These are phyloP conservation scores for Poecile montanus DNA, from an alignment of 2,797 vertebrate genomes.

Conservation along the genomic window DNA sequence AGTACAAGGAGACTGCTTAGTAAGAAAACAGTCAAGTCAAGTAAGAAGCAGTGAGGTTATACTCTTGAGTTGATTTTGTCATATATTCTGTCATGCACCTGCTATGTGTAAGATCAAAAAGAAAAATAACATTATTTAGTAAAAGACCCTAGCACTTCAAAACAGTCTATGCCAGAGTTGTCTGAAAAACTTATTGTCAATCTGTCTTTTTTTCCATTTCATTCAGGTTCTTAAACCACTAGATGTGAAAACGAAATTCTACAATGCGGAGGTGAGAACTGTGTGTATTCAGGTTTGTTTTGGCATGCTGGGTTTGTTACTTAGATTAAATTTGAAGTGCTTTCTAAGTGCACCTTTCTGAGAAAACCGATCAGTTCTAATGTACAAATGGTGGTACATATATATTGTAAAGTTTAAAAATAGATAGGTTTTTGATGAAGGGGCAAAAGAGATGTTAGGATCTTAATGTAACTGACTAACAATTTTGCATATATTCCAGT, in stretches of 20 bases:
- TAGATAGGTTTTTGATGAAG: not conserved
- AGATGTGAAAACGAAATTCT: slow-evolving; percentile 99
- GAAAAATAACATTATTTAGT: not conserved
- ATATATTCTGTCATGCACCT: not conserved
- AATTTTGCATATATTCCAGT: not conserved
- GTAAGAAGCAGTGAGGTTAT: not conserved
- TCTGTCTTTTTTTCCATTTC: slow-evolving; percentile 80
- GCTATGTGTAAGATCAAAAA: not conserved
- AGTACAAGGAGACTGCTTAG: not conserved
- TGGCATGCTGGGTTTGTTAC: not conserved
- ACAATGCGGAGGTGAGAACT: slow-evolving; percentile 91
- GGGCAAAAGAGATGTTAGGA: not conserved
- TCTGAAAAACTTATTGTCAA: slow-evolving; percentile 63
- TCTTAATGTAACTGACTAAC: not conserved
- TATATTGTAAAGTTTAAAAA: not conserved
- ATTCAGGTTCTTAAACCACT: slow-evolving; percentile 96
- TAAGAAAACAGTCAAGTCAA: not conserved
- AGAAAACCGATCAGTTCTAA: not conserved
- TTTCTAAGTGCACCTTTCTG: not conserved
- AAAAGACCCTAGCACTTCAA: not conserved
- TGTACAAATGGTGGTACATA: not conserved
- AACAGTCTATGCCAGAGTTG: not conserved
- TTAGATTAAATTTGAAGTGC: not conserved
- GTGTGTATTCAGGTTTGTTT: not conserved
- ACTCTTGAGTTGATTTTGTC: not conserved